Evolutionary conservation across 2,888 invertebrate genomes (phyloP).

Genomic region (Heteropelma amictum): DNA sequence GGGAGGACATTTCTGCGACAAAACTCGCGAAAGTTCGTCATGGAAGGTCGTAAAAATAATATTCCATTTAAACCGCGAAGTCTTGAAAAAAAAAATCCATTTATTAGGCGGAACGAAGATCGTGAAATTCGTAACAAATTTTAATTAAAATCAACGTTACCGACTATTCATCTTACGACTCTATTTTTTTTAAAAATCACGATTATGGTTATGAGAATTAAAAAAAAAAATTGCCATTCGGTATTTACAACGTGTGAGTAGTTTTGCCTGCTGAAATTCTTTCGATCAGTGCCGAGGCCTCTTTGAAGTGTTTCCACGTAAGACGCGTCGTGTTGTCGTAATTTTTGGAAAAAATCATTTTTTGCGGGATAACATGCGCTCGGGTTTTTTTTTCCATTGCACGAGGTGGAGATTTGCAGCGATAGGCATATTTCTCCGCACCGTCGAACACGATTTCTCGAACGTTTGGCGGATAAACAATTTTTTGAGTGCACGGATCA

Average conservation of each 20-base stretch:
- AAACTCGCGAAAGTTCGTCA: too few relatives aligned
- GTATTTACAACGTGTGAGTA: not conserved
- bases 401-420: too few relatives aligned
- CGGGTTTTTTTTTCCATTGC: not conserved
- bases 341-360: constrained; percentile 25
- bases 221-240: not conserved
- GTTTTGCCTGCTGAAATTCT: constrained; percentile 9
- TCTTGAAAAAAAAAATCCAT: not conserved
- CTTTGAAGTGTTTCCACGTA: constrained; percentile 30
- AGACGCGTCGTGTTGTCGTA: constrained; percentile 36
- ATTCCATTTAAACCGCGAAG: not conserved
- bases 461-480: constrained; percentile 64
- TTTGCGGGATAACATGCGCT: too few relatives aligned
- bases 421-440: too few relatives aligned
- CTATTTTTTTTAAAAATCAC: too few relatives aligned
- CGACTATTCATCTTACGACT: too few relatives aligned
- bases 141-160: not conserved
- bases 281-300: constrained; percentile 23
- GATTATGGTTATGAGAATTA: too few relatives aligned
- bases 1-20: too few relatives aligned
- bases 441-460: constrained; percentile 60
- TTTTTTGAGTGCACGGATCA: constrained; percentile 66
- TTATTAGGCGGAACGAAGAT: not conserved
- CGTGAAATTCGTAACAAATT: not conserved
- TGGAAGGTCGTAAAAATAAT: too few relatives aligned